Base-by-base conservation (phyloP, 2,888 invertebrate species). In the Eurytoma californica region DNA sequence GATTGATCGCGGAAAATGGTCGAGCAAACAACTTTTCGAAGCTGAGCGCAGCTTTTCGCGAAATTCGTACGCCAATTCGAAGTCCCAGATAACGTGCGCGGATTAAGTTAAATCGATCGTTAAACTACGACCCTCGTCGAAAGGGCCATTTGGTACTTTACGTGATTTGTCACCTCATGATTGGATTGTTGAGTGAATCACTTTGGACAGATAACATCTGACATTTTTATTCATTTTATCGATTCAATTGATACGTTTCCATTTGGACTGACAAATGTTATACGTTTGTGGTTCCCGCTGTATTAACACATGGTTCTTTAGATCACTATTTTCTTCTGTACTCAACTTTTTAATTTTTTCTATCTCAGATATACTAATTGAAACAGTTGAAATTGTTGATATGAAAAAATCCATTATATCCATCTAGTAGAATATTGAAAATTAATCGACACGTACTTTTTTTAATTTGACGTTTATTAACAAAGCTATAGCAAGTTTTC, bases 51-150 rank as follows among this genome's bases (percentile, higher is more conserved):
- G 78, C 65, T 79, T 79, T 78, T 74, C 66, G 58, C 53, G 39
- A 73, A 73, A 77, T 80, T 73, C 16, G 70, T 47, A 24, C 66
- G 58, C 47, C 39, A 68, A 69, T 74, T 76, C 53, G 39, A 53
- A 20, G 55, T 53, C 13, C 60, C 65, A 66, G 60, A 76, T 80
- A 76, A 70, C 74, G 72, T 30, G 55, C 61, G n/a, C 28, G 76
- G 65, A 80, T 68, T 73, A 72, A 76, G 76, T 76, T 80, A 80
- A 80, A 80, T 80, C 80, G 76, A 80, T 80, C 79, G 72, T 80
- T 80, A 76, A 77, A 80, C 80, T 72, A 60, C 63, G 65, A 39
- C 51, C 30, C 68, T 20, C 57, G 80, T 55, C 72, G 63, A 80
- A 72, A 80, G 76, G 72, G 80, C 68, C 61, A 72, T 77, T 80